These are phyloP conservation scores for Eonycteris spelaea DNA, from an alignment of 2,113 vertebrate genomes.

Conservation along the genomic window DNA sequence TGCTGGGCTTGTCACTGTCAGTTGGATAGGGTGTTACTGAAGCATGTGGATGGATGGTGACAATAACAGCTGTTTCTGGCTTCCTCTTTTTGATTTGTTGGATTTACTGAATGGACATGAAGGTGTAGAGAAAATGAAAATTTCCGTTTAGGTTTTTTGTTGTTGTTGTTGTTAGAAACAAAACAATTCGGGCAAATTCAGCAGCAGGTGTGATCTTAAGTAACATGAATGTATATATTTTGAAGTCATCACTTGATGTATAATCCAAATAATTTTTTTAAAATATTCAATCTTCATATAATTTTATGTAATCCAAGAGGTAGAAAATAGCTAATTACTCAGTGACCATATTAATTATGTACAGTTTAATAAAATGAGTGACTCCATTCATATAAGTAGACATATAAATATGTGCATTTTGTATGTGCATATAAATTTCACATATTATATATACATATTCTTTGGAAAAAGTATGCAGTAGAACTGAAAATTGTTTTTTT, in stretches of 20 bases:
- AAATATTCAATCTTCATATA: neutral
- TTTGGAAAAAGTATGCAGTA: neutral
- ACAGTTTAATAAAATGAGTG: neutral
- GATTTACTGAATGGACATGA: neutral
- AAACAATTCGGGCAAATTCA: neutral
- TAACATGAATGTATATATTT: neutral
- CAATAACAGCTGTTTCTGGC: neutral
- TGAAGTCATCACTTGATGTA: neutral
- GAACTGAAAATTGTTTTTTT: neutral
- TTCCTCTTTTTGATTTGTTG: neutral
- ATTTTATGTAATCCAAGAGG: neutral
- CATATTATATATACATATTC: neutral
- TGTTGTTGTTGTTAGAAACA: neutral
- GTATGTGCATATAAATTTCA: neutral
- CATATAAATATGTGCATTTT: neutral
- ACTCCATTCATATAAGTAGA: neutral
- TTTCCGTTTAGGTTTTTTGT: neutral
- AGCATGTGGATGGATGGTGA: neutral
- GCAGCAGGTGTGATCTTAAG: neutral
- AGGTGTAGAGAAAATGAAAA: neutral
- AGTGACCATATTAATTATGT: neutral
- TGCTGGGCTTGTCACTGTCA: constrained; percentile 20
- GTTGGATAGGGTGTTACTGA: neutral
- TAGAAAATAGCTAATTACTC: neutral
- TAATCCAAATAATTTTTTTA: neutral